These are phyloP conservation scores for Troilus luridus DNA, from an alignment of 2,888 invertebrate genomes.

Conservation along the genomic window DNA sequence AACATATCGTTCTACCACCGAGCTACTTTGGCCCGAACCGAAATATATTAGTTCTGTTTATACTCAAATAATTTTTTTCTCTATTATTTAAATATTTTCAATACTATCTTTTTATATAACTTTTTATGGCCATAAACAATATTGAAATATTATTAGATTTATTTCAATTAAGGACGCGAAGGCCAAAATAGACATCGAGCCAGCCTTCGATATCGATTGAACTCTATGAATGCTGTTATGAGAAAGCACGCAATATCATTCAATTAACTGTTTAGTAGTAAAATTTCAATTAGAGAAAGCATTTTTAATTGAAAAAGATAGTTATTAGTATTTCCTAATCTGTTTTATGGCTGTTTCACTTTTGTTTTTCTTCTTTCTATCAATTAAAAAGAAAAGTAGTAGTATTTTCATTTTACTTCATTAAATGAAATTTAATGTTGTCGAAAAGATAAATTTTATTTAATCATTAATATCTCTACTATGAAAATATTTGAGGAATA, in stretches of 20 bases:
- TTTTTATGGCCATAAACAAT: too few species aligned
- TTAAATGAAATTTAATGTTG: too few species aligned
- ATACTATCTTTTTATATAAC: too few species aligned
- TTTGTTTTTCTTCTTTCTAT: neutral
- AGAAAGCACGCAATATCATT: neutral
- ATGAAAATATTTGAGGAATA: neutral
- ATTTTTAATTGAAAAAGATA: neutral
- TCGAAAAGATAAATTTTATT: neutral
- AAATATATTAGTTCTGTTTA: too few species aligned
- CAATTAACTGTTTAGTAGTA: neutral
- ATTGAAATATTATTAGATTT: neutral
- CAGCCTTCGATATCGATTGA: constrained; percentile 25
- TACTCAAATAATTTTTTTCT: too few species aligned
- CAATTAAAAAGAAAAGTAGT: neutral
- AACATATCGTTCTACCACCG: too few species aligned
- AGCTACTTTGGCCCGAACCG: too few species aligned
- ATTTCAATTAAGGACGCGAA: neutral
- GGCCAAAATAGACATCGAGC: neutral
- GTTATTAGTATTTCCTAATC: neutral
- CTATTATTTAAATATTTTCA: too few species aligned
- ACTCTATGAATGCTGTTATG: neutral
- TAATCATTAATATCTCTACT: neutral
- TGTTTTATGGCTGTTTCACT: neutral
- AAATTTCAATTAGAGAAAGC: neutral
- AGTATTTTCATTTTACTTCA: too few species aligned